A percentile compares a stretch with the other conserved stretches of the same genome.
These are phyloP conservation scores for Bimastos eiseni DNA, from an alignment of 2,888 invertebrate species.

Conservation along the genomic window DNA sequence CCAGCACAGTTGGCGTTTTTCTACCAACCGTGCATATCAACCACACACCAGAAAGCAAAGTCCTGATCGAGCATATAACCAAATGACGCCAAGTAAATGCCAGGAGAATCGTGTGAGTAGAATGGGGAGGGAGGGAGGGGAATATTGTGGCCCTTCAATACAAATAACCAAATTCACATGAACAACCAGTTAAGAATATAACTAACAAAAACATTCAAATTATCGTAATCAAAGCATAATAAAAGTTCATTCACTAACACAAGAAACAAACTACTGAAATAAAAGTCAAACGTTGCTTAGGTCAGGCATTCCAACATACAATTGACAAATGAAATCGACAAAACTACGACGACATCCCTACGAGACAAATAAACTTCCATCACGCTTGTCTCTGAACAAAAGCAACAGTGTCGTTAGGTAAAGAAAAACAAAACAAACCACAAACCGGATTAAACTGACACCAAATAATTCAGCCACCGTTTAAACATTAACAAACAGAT, in stretches of 20 bases:
- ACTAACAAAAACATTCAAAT: neutral
- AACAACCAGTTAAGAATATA: neutral
- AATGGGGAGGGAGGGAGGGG: neutral
- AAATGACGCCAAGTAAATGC: neutral
- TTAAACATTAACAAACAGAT: constrained; percentile 13
- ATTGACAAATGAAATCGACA: neutral
- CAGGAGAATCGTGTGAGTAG: neutral
- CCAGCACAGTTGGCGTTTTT: neutral
- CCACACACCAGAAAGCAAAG: neutral
- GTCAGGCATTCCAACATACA: neutral
- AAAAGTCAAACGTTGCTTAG: neutral
- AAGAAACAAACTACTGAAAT: neutral
- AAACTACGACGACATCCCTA: neutral
- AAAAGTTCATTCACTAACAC: neutral
- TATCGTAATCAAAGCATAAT: neutral
- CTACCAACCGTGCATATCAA: neutral
- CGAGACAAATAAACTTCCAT: neutral
- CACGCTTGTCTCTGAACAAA: neutral
- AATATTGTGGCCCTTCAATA: neutral
- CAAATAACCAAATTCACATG: neutral
- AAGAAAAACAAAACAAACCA: constrained; percentile 13
- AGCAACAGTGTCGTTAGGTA: neutral
- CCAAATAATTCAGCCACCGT: neutral
- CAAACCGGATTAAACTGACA: constrained; percentile 13
- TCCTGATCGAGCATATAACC: neutral